These are phyloP conservation scores for Microcebus lehilahytsara DNA, from an alignment of 2,113 vertebrate genomes.

Conservation along the genomic window DNA sequence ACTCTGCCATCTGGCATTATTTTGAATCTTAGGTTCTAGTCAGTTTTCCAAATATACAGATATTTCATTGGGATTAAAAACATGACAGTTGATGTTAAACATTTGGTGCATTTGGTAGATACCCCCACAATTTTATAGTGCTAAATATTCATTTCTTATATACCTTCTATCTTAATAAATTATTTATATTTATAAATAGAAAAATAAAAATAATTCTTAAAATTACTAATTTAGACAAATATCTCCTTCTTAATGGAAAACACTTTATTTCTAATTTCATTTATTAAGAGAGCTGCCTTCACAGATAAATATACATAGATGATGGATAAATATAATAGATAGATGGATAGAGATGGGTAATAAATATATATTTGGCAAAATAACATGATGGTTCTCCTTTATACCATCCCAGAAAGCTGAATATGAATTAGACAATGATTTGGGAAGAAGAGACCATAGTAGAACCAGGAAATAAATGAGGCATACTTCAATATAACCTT, in stretches of 20 bases:
- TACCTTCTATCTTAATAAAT: not conserved
- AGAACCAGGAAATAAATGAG: not conserved
- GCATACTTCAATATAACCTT: not conserved
- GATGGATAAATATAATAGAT: not conserved
- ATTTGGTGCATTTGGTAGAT: not conserved
- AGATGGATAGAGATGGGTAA: not conserved
- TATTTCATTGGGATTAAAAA: constrained; percentile 16
- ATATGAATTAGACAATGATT: not conserved
- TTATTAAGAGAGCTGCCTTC: not conserved
- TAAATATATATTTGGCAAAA: not conserved
- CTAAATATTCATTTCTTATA: not conserved
- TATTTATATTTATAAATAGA: too few species aligned
- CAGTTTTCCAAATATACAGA: not conserved
- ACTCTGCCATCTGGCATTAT: constrained; percentile 13
- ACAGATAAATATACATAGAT: not conserved
- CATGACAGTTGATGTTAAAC: not conserved
- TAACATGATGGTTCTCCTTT: not conserved
- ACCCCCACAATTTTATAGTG: not conserved
- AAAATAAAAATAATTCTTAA: not conserved
- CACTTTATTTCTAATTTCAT: not conserved
- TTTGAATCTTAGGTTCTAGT: not conserved
- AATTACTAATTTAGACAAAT: not conserved
- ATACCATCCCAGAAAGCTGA: not conserved
- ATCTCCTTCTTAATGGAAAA: not conserved
- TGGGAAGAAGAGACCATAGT: not conserved